Evolutionary conservation across 2,888 invertebrate genomes (phyloP).

Genomic region (Brassicogethes aeneus): DNA sequence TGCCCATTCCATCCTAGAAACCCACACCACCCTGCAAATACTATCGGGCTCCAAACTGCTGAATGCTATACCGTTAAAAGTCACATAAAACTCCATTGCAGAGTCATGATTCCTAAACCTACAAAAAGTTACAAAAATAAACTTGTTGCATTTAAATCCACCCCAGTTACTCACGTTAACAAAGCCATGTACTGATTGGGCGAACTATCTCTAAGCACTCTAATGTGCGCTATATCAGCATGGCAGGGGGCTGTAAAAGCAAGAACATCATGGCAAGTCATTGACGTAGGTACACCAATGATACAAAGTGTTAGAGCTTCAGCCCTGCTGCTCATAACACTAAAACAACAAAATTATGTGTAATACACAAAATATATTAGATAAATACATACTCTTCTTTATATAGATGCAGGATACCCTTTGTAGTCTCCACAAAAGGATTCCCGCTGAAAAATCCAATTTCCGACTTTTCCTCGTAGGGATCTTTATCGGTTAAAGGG

Average conservation of each 20-base stretch:
- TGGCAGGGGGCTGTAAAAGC: conserved; percentile 92
- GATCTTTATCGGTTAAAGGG: conserved; percentile 26
- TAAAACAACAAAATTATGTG: conserved; percentile 14
- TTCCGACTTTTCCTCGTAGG: conserved; percentile 41
- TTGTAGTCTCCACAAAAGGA: conserved; percentile 92
- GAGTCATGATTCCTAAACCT: conserved; percentile 65
- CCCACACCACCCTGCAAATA: conserved; percentile 91
- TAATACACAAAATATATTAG: background rate
- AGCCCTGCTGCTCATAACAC: conserved; percentile 37
- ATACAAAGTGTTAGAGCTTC: conserved; percentile 81
- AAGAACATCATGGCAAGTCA: conserved; percentile 88
- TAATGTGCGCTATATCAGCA: conserved; percentile 78
- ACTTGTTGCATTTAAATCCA: background rate
- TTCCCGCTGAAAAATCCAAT: conserved; percentile 90
- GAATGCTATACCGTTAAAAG: conserved; percentile 88
- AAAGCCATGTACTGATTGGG: conserved; percentile 98
- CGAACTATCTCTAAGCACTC: conserved; percentile 82
- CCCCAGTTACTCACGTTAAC: conserved; percentile 57
- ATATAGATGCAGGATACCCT: conserved; percentile 93
- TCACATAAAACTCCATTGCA: conserved; percentile 85
- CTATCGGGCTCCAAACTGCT: conserved; percentile 89
- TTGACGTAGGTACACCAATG: conserved; percentile 79
- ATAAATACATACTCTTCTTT: conserved; percentile 77
- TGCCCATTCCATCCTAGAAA: conserved; percentile 83
- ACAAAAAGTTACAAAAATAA: conserved; percentile 16